phyloP scores from a whole-genome alignment of 2,113 vertebrate genomes.

The Ptyas mucosa region DNA sequence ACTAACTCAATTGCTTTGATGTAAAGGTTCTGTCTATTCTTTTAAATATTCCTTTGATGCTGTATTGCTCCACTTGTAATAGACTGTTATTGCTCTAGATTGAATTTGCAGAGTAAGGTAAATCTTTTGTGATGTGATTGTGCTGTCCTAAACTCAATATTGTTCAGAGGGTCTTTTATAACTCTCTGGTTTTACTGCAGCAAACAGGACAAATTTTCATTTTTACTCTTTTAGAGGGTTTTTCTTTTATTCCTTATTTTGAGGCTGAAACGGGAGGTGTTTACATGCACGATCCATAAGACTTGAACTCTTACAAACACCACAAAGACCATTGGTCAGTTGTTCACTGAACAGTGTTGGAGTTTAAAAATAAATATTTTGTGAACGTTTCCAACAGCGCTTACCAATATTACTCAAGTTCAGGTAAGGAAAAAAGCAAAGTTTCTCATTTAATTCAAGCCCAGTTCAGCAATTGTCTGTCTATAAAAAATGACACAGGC shows the following conservation, averaged over 20 bases:
- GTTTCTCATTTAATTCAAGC: background rate
- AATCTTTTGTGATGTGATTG: slow-evolving; percentile 96
- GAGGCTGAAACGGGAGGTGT: slow-evolving; percentile 54
- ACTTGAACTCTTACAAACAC: slow-evolving; percentile 40
- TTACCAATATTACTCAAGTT: slow-evolving; percentile 7
- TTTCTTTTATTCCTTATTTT: slow-evolving; percentile 61
- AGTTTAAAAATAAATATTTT: slow-evolving; percentile 29
- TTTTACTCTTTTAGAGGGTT: slow-evolving; percentile 84
- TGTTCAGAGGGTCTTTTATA: slow-evolving; percentile 78
- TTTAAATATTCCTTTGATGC: slow-evolving; percentile 82
- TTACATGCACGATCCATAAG: slow-evolving; percentile 51
- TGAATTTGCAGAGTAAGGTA: slow-evolving; percentile 89
- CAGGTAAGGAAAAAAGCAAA: slow-evolving; percentile 15
- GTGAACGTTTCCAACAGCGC: slow-evolving; percentile 30
- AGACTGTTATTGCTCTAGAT: slow-evolving; percentile 95
- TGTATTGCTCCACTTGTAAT: slow-evolving; percentile 82
- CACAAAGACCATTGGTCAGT: background rate
- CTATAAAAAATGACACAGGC: too few relatives aligned
- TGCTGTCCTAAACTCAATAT: slow-evolving; percentile 87
- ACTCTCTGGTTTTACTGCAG: slow-evolving; percentile 76
- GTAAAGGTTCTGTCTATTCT: slow-evolving; percentile 83
- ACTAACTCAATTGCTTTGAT: slow-evolving; percentile 78
- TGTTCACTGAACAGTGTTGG: slow-evolving; percentile 12
- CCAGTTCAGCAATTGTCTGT: background rate
- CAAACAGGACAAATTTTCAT: slow-evolving; percentile 90